phyloP scores from a whole-genome alignment of 1,140 invertebrate genomes.

The Whitmania pigra region DNA sequence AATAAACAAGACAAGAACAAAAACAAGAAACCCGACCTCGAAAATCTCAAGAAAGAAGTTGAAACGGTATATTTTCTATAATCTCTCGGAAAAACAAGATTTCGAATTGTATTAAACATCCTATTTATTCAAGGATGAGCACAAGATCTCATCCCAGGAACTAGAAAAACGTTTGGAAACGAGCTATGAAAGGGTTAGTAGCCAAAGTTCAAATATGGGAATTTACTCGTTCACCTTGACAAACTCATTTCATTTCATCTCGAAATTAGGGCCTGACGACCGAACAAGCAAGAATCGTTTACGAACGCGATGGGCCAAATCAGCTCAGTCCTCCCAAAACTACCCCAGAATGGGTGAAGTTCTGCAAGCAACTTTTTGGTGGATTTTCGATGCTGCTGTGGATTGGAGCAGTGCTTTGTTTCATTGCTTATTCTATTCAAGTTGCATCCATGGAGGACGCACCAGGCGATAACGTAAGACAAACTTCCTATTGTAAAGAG shows the following conservation, averaged over 20 bases:
- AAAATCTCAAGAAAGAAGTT: constrained; percentile 19
- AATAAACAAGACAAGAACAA: constrained; percentile 8
- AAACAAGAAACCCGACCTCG: constrained; percentile 11
- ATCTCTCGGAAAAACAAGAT: neutral
- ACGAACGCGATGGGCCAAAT: neutral
- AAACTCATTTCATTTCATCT: neutral
- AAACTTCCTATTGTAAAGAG: neutral
- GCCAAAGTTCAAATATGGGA: too few species aligned
- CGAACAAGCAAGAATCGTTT: neutral
- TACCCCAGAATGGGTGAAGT: constrained; percentile 4
- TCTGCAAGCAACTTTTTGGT: constrained; percentile 4
- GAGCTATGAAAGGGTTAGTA: constrained; percentile 12
- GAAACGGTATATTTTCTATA: constrained; percentile 10
- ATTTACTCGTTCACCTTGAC: too few species aligned
- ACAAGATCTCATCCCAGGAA: constrained; percentile 8
- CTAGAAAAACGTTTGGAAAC: constrained; percentile 15
- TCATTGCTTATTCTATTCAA: neutral
- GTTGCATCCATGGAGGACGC: neutral
- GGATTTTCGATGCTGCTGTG: neutral
- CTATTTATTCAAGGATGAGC: constrained; percentile 14
- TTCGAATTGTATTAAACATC: too few species aligned
- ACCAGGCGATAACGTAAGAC: neutral
- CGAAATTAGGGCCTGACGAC: neutral
- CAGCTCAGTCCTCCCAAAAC: constrained; percentile 9
- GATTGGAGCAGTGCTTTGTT: constrained; percentile 2